phyloP scores from a whole-genome alignment of 2,888 invertebrate genomes.

The Drosophila picticornis region DNA sequence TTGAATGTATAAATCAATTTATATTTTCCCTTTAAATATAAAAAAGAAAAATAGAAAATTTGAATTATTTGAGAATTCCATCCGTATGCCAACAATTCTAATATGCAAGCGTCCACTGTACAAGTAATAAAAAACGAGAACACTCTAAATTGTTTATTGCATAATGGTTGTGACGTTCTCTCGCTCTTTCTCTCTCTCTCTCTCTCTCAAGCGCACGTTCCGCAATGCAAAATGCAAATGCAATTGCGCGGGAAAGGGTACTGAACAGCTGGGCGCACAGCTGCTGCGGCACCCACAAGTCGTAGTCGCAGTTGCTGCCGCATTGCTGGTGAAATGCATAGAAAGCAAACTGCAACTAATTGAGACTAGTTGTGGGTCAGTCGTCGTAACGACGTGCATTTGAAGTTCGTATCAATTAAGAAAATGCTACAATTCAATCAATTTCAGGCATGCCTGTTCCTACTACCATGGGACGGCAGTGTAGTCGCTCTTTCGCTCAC shows the following conservation, averaged over 20 bases:
- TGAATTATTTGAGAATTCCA: not conserved
- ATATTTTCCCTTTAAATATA: not conserved
- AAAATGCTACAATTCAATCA: conserved; percentile 74
- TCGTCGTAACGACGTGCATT: conserved; percentile 59
- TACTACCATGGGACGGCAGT: conserved; percentile 53
- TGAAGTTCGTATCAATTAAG: conserved; percentile 84
- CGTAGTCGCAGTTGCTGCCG: conserved; percentile 12
- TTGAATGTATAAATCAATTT: not conserved
- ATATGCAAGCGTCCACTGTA: not conserved
- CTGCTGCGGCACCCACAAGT: conserved; percentile 54
- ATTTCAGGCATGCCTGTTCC: conserved; percentile 31
- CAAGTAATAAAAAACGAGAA: conserved; percentile 60
- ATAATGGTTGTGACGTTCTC: conserved; percentile 57
- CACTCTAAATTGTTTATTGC: conserved; percentile 70
- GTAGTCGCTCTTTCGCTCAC: conserved; percentile 27
- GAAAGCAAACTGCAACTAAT: conserved; percentile 66
- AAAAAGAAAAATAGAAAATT: not conserved
- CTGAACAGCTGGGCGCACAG: conserved; percentile 64
- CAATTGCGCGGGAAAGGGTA: conserved; percentile 53
- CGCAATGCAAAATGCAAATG: conserved; percentile 68
- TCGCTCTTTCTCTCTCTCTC: conserved; percentile 16
- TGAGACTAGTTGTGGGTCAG: conserved; percentile 61
- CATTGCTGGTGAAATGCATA: conserved; percentile 52
- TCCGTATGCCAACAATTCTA: not conserved
- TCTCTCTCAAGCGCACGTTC: conserved; percentile 10